Conservation (phyloP, 2,797 vertebrate genomes). For the Anabas testudineus region DNA sequence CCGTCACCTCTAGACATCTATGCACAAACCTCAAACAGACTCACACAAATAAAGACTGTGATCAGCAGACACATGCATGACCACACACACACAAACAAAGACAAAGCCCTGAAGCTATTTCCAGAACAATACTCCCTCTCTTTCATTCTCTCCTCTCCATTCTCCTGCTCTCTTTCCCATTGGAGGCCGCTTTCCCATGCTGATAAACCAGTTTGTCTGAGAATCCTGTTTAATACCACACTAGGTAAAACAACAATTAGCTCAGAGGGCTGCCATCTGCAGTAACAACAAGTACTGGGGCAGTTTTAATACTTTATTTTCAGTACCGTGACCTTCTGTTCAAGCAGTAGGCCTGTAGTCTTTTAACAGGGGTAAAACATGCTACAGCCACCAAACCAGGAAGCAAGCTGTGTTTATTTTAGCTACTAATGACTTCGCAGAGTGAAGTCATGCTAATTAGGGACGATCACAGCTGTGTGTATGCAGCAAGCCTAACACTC, state of each 20-base stretch:
- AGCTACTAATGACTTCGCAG: conserved; percentile 35
- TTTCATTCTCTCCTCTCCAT: conserved; percentile 46
- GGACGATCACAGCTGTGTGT: conserved; percentile 26
- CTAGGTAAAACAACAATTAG: conserved; percentile 25
- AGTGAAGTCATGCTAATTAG: conserved; percentile 48
- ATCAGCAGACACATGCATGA: conserved; percentile 30
- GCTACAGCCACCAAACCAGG: conserved; percentile 43
- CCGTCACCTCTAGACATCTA: conserved; percentile 3
- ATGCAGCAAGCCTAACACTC: conserved; percentile 10
- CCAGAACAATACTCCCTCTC: conserved; percentile 73
- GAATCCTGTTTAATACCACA: conserved; percentile 44
- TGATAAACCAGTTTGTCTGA: conserved; percentile 80
- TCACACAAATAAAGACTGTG: conserved; percentile 38
- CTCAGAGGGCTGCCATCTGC: neutral
- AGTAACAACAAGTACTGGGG: too few species aligned
- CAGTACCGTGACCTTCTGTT: neutral
- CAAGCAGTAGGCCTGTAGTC: conserved; percentile 13
- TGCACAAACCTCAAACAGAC: conserved; percentile 2
- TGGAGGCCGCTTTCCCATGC: conserved; percentile 66
- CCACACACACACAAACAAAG: conserved; percentile 23
- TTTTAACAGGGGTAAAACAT: conserved; percentile 43
- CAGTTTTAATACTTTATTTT: neutral
- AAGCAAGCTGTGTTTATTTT: conserved; percentile 67
- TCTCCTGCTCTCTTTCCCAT: conserved; percentile 56
- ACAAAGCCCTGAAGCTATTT: conserved; percentile 73